phyloP scores from a whole-genome alignment of 2,113 vertebrate genomes.

The Zosterops lateralis region DNA sequence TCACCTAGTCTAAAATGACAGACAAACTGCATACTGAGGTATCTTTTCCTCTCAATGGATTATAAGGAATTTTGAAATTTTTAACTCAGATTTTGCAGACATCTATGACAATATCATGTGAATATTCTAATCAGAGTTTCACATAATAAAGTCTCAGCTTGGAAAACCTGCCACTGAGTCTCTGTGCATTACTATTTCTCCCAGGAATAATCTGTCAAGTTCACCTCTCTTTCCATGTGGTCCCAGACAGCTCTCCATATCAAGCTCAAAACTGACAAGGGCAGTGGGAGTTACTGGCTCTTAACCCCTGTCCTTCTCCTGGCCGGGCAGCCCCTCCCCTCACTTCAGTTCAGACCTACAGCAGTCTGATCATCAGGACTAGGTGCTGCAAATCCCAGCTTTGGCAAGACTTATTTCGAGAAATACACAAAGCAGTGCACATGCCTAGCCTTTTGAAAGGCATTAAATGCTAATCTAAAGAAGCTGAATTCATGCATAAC shows the following conservation, averaged over 20 bases:
- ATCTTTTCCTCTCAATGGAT: background rate
- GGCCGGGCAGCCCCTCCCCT: background rate
- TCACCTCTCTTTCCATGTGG: background rate
- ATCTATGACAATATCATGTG: background rate
- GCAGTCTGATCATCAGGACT: background rate
- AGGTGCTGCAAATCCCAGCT: background rate
- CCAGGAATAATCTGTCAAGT: background rate
- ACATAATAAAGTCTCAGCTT: background rate
- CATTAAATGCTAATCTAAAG: background rate
- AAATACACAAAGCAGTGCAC: background rate
- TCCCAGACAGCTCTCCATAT: background rate
- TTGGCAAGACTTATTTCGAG: rapidly evolving
- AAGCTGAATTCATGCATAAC: background rate
- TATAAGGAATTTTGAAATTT: background rate
- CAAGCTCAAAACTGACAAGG: rapidly evolving
- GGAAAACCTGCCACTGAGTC: background rate
- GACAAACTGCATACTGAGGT: background rate
- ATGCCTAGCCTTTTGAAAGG: background rate
- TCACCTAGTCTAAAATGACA: background rate
- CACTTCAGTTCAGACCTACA: rapidly evolving
- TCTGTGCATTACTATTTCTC: background rate
- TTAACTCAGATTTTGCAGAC: background rate
- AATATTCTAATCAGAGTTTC: background rate
- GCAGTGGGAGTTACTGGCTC: background rate
- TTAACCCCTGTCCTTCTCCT: background rate